Conservation (phyloP, 2,888 invertebrate genomes). For the Eurytoma californica region DNA sequence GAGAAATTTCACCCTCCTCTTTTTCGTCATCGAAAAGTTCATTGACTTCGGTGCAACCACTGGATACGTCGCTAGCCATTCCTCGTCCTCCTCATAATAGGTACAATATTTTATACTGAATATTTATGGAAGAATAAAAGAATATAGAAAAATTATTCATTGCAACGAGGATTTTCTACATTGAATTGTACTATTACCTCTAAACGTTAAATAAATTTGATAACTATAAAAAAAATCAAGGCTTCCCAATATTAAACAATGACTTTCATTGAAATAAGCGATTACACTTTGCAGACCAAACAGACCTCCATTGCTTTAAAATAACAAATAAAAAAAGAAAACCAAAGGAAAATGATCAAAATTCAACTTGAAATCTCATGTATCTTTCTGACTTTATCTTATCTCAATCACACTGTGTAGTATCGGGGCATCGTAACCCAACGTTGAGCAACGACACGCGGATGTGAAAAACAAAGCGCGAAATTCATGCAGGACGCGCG, state of each 20-base stretch:
- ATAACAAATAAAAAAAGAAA: neutral
- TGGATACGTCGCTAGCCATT: conserved; percentile 72
- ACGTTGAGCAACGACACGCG: too few relatives aligned
- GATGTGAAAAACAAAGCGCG: too few relatives aligned
- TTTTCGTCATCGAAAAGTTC: conserved; percentile 67
- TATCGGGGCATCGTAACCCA: too few relatives aligned
- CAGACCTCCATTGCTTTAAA: neutral
- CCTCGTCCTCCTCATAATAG: conserved; percentile 56
- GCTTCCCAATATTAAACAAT: neutral
- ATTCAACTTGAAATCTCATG: too few relatives aligned
- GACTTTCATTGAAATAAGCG: neutral
- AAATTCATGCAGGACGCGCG: too few relatives aligned
- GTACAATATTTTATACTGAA: conserved; percentile 46
- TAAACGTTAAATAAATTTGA: too few relatives aligned
- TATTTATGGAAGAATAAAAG: conserved; percentile 46
- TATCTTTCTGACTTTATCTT: too few relatives aligned
- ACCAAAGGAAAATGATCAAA: too few relatives aligned
- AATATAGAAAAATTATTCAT: conserved; percentile 6
- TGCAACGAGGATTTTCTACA: conserved; percentile 22
- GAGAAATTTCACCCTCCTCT: conserved; percentile 72
- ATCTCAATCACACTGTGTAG: too few relatives aligned
- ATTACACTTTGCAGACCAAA: neutral
- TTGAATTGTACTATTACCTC: too few relatives aligned
- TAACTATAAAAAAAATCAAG: too few relatives aligned
- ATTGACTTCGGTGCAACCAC: conserved; percentile 67